Evolutionary conservation across 2,113 vertebrate species (phyloP).

Genomic region (Agapornis roseicollis): DNA sequence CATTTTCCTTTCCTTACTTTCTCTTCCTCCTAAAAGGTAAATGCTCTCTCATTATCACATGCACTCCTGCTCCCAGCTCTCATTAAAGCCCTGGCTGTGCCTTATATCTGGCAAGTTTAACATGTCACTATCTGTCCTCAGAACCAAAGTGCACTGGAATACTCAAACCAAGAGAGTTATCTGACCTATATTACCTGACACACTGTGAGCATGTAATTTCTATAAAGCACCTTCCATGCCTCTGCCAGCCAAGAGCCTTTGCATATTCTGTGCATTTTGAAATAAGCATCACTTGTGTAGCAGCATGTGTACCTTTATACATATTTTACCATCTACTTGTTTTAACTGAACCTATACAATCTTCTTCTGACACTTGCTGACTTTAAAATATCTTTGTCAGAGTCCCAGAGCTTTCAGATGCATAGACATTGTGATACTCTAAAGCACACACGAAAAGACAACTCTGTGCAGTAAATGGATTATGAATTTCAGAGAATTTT

Average conservation of each 20-base stretch:
- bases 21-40: neutral
- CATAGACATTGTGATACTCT: neutral
- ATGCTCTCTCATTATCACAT: neutral
- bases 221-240: neutral
- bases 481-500: neutral
- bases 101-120: conserved; percentile 8
- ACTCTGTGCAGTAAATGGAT: neutral
- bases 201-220: neutral
- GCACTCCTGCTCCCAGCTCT: neutral
- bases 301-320: conserved; percentile 21
- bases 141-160: conserved; percentile 11
- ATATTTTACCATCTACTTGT: conserved; percentile 58
- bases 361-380: conserved; percentile 42
- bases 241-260: neutral
- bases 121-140: conserved; percentile 3
- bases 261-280: conserved; percentile 1
- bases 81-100: conserved; percentile 4
- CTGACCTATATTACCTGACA: neutral
- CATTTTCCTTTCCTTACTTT: neutral
- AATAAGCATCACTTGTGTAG: conserved; percentile 31
- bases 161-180: conserved; percentile 28
- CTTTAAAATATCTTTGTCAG: conserved; percentile 31
- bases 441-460: neutral
- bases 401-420: neutral
- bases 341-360: conserved; percentile 21